Conservation (phyloP, 2,113 vertebrate species). For the Rhinolophus sinicus region DNA sequence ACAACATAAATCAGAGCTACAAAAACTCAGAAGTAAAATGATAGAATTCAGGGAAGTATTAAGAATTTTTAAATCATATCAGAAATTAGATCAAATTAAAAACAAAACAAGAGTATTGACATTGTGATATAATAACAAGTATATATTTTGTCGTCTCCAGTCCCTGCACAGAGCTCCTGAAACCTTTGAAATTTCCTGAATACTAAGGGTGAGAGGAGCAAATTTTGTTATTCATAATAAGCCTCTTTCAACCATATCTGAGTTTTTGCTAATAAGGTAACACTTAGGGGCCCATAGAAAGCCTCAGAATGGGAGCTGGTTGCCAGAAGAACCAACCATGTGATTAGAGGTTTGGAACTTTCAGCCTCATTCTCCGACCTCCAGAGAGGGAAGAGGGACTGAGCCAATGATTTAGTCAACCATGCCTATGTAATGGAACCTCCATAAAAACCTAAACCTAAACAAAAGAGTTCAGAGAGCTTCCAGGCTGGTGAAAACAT, state of each 20-base stretch:
- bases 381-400: background rate
- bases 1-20: background rate
- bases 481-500: background rate
- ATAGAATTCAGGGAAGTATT: background rate
- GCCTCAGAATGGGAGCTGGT: background rate
- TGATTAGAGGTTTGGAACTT: background rate
- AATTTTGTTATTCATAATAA: background rate
- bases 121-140: background rate
- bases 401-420: background rate
- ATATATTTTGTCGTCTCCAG: background rate
- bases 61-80: background rate
- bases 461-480: background rate
- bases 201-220: background rate
- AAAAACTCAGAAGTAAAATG: conserved; percentile 13
- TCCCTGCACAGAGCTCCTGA: background rate
- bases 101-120: background rate
- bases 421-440: background rate
- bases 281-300: background rate
- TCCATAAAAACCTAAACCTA: background rate
- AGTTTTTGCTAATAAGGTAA: background rate
- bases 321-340: background rate
- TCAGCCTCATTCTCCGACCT: background rate
- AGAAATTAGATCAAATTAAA: conserved; percentile 24
- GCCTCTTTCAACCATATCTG: background rate
- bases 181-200: background rate